These are phyloP conservation scores for Acleris laterana DNA, from an alignment of 2,888 invertebrate genomes.

Conservation along the genomic window DNA sequence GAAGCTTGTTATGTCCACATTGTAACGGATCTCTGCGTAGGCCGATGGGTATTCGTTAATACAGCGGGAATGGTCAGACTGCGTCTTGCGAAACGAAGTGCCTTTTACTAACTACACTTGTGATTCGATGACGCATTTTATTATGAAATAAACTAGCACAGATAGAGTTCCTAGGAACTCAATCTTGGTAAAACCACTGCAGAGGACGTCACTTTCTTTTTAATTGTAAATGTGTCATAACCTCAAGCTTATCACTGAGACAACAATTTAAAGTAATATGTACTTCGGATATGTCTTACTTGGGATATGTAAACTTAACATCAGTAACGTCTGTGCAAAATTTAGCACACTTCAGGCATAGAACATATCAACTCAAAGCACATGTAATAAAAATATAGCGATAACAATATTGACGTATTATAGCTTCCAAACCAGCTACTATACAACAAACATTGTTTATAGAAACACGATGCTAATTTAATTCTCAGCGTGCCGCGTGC, in stretches of 20 bases:
- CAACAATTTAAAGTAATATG: background rate
- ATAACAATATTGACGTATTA: slow-evolving; percentile 1
- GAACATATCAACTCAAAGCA: background rate
- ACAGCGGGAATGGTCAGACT: slow-evolving; percentile 28
- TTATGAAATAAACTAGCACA: slow-evolving; percentile 4
- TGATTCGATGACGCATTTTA: slow-evolving; percentile 27
- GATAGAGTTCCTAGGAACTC: slow-evolving; percentile 20
- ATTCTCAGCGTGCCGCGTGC: slow-evolving; percentile 32
- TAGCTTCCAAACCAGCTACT: slow-evolving; percentile 1
- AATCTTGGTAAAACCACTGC: slow-evolving; percentile 26
- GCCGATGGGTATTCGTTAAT: slow-evolving; percentile 32
- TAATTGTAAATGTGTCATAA: slow-evolving; percentile 29
- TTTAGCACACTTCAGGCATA: background rate
- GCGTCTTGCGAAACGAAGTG: slow-evolving; percentile 29
- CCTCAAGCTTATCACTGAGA: slow-evolving; percentile 6
- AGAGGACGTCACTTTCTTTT: slow-evolving; percentile 34
- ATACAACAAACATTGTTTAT: slow-evolving; percentile 15
- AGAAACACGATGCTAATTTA: slow-evolving; percentile 31
- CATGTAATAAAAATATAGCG: slow-evolving; percentile 1
- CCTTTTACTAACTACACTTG: slow-evolving; percentile 9
- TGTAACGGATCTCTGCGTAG: slow-evolving; percentile 36
- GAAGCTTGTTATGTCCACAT: slow-evolving; percentile 22
- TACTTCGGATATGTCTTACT: too few relatives aligned
- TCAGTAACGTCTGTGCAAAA: background rate
- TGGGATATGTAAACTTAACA: too few relatives aligned